Evolutionary conservation across 2,888 invertebrate species (phyloP).

Genomic region (Agapostemon virescens): DNA sequence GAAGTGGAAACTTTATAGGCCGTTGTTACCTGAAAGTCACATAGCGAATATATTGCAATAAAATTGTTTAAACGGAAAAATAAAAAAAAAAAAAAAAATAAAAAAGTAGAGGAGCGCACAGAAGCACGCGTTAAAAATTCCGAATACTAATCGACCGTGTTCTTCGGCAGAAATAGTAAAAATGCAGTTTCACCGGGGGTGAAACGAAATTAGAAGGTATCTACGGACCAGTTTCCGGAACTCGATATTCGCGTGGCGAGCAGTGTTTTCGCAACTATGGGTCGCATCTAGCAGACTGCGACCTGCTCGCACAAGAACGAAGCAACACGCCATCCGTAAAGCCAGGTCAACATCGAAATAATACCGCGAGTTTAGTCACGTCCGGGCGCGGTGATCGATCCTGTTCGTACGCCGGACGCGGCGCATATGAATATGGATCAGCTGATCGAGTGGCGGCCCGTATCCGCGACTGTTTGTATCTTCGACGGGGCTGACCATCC

Average conservation of each 20-base stretch:
- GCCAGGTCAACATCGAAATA: background rate
- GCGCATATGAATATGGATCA: slow-evolving; percentile 44
- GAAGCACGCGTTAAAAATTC: too few relatives aligned
- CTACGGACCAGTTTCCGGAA: too few relatives aligned
- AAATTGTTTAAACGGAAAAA: too few relatives aligned
- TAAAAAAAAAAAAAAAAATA: too few relatives aligned
- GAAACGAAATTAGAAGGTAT: too few relatives aligned
- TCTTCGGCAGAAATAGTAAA: too few relatives aligned
- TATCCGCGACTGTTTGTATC: background rate
- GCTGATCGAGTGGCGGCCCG: slow-evolving; percentile 15
- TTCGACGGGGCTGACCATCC: background rate
- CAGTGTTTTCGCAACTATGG: background rate
- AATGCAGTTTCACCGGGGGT: too few relatives aligned
- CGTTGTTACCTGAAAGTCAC: too few relatives aligned
- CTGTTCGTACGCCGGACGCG: background rate
- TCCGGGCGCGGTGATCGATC: background rate
- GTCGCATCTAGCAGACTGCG: background rate
- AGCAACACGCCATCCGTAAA: background rate
- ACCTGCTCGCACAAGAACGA: background rate
- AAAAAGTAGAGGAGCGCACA: too few relatives aligned
- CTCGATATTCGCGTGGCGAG: background rate
- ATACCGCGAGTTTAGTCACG: background rate
- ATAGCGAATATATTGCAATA: too few relatives aligned
- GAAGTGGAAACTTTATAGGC: too few relatives aligned
- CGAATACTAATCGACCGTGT: too few relatives aligned